A percentile compares a stretch with the other conserved stretches of the same genome.
Evolutionary conservation across 2,797 vertebrate species (phyloP).

Genomic region (Gallirallus australis): DNA sequence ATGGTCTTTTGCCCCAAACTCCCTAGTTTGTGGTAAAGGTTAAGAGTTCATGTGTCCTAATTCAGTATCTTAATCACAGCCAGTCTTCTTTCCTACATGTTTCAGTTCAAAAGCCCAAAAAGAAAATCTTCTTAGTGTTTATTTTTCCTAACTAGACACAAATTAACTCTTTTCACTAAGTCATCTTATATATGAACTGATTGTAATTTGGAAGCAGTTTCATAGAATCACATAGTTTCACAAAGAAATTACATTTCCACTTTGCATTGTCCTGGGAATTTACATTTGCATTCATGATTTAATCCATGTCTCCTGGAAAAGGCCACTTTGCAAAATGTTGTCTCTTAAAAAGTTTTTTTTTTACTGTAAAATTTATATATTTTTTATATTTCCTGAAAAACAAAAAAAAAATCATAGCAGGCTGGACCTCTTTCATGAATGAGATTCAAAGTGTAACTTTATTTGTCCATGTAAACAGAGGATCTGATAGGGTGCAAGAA

Average conservation of each 20-base stretch:
- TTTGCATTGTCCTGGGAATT: not conserved
- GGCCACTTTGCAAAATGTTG: not conserved
- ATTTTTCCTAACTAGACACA: not conserved
- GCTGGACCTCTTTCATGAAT: not conserved
- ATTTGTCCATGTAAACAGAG: not conserved
- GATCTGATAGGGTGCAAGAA: not conserved
- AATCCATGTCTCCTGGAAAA: not conserved
- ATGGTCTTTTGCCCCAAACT: not conserved
- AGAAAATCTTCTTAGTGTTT: not conserved
- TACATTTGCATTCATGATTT: not conserved
- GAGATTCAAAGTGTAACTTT: not conserved
- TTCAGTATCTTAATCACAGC: not conserved
- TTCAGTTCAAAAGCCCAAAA: not conserved
- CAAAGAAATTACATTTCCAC: not conserved
- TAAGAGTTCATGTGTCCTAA: not conserved
- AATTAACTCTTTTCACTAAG: not conserved
- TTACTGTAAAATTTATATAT: not conserved
- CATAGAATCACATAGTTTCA: not conserved
- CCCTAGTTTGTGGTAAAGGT: not conserved
- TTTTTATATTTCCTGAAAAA: not conserved
- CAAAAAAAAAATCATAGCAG: not conserved
- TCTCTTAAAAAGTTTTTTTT: not conserved
- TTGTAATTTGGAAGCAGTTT: not conserved
- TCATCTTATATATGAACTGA: not conserved
- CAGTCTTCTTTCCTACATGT: not conserved